A percentile compares a stretch with the other conserved stretches of the same genome.
Evolutionary conservation across 2,797 vertebrate genomes (phyloP).

Genomic region (Sarcoramphus papa): DNA sequence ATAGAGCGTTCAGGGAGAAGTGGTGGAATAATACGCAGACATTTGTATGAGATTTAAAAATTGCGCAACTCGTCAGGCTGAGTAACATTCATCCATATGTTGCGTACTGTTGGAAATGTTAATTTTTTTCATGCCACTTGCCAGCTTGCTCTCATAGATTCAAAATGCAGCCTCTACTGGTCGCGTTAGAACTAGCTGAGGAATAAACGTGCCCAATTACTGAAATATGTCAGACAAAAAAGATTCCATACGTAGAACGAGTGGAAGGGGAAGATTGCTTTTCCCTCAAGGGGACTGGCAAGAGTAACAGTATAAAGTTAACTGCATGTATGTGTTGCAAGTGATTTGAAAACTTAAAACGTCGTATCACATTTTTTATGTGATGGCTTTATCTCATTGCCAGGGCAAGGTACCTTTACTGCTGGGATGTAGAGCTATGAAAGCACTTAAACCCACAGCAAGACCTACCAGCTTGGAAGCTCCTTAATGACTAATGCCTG

Average conservation of each 20-base stretch:
- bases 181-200: slow-evolving; percentile 44
- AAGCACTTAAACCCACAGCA: background rate
- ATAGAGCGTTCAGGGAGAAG: background rate
- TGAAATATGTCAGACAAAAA: slow-evolving; percentile 57
- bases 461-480: background rate
- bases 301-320: background rate
- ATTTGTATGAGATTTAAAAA: slow-evolving; percentile 20
- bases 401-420: background rate
- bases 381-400: background rate
- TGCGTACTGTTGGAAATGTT: slow-evolving; percentile 13
- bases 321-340: slow-evolving; percentile 1
- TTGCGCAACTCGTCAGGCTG: background rate
- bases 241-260: background rate
- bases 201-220: slow-evolving; percentile 42
- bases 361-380: background rate
- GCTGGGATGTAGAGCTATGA: background rate
- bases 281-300: slow-evolving; percentile 30
- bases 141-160: slow-evolving; percentile 31
- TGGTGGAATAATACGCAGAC: background rate
- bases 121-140: slow-evolving; percentile 23
- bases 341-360: background rate
- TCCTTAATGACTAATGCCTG: background rate
- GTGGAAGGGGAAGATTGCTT: slow-evolving; percentile 16
- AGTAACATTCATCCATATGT: slow-evolving; percentile 36
- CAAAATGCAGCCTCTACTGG: slow-evolving; percentile 22